A percentile compares a stretch with the other conserved stretches of the same genome.
Conservation (phyloP, 2,113 vertebrate species). For the Macheiramphus alcinus region DNA sequence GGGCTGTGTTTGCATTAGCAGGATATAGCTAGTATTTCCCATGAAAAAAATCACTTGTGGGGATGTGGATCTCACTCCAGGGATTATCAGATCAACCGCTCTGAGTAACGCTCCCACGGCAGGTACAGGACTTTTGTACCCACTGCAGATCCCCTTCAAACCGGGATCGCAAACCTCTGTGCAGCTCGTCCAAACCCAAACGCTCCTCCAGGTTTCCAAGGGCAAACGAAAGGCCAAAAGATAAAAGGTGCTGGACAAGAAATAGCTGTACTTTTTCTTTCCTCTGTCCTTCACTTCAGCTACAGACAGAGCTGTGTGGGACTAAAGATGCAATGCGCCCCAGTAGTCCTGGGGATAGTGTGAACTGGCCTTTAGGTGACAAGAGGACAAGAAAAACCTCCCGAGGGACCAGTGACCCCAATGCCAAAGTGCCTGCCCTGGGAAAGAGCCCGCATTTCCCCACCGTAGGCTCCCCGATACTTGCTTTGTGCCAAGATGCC, state of each 20-base stretch:
- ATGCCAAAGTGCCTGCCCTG: rapidly evolving
- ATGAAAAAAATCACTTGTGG: neutral
- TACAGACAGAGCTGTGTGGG: neutral
- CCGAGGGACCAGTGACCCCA: neutral
- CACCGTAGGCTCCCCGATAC: neutral
- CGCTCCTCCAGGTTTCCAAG: neutral
- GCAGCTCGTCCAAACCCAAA: neutral
- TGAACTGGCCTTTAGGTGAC: neutral
- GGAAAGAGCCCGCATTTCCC: neutral
- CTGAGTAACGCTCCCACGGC: rapidly evolving
- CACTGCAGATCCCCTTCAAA: neutral
- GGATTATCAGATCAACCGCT: neutral
- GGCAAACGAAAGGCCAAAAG: neutral
- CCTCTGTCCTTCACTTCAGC: neutral
- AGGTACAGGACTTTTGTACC: neutral
- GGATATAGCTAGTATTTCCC: neutral
- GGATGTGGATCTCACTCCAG: neutral
- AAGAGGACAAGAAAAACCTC: neutral
- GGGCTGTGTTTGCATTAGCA: neutral
- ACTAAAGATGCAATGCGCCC: neutral
- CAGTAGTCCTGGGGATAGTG: neutral
- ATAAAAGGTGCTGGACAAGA: neutral
- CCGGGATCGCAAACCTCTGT: rapidly evolving
- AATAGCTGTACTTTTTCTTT: neutral
- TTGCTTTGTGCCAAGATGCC: neutral